A percentile compares a stretch with the other conserved stretches of the same genome.
Conservation (phyloP, 2,888 invertebrate genomes). For the Panopea generosa region DNA sequence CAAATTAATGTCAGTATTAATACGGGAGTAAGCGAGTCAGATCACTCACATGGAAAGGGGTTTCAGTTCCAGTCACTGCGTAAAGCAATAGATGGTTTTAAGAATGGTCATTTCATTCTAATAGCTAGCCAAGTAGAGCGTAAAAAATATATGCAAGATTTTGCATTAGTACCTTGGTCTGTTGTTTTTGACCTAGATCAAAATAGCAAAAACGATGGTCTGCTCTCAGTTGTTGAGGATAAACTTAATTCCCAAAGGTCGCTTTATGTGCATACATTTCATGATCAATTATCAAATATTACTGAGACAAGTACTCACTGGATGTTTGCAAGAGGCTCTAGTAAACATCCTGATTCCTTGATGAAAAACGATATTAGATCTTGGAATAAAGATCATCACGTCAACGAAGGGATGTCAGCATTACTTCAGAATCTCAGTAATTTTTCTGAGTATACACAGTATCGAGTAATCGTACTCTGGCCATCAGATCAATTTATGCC, state of each 20-base stretch:
- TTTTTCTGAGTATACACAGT: constrained; percentile 50
- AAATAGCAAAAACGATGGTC: constrained; percentile 45
- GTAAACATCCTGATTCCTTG: constrained; percentile 41
- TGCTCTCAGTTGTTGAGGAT: constrained; percentile 37
- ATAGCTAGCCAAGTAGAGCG: constrained; percentile 42
- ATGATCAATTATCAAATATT: constrained; percentile 19
- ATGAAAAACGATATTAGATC: constrained; percentile 20
- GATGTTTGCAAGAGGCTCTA: constrained; percentile 46
- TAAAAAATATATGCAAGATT: constrained; percentile 30
- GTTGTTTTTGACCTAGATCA: constrained; percentile 60
- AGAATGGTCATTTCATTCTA: constrained; percentile 58
- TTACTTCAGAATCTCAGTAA: constrained; percentile 34
- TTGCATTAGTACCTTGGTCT: constrained; percentile 62
- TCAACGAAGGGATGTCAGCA: constrained; percentile 23
- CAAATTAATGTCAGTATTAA: no score
- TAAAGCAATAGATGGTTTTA: constrained; percentile 30
- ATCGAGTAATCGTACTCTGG: constrained; percentile 56
- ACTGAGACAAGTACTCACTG: constrained; percentile 42
- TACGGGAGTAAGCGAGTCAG: background rate
- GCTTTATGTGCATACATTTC: constrained; percentile 41
- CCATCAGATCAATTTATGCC: constrained; percentile 33
- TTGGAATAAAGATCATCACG: constrained; percentile 32
- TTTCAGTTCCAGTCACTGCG: background rate
- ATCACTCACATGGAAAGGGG: background rate
- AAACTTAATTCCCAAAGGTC: constrained; percentile 33